Base-by-base conservation (phyloP, 2,797 vertebrate species). In the Bucorvus abyssinicus region DNA sequence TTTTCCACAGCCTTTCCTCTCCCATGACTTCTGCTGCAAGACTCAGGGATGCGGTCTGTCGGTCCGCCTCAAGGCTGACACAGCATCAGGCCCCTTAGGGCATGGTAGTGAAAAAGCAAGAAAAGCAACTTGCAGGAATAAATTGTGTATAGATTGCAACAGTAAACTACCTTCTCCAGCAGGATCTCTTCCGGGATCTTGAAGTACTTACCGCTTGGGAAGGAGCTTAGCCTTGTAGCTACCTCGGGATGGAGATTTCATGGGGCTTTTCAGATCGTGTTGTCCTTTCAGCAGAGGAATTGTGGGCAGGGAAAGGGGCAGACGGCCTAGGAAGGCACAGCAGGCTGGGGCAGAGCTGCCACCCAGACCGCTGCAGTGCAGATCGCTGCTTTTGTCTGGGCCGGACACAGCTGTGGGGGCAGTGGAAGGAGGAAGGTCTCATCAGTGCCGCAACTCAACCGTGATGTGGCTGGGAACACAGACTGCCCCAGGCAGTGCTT, bases 11-110 rank as follows among this genome's bases (percentile, higher is more conserved):
- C 0, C 0, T 60, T 64, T 76, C 71, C 44, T 64, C 87, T 67
- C 52, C 76, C 55, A 1, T 55, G 63, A 52, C 65, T 85, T 83
- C 38, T 34, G 78, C 73, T 73, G 74, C 45, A 75, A 84, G 69
- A 44, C 34, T 34, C 32, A 18, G 69, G 67, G 70, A 76, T 94
- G 74, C 50, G 79, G 69, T 88, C 73, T 64, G 34, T 40, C 67
- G 83, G 63, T 79, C 74, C 84, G 82, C 77, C 83, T 87, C 36
- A 30, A 56, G 67, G 79, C 87, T 95, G 91, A 81, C 76, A 57
- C 53, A 70, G 75, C 75, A 71, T 49, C 87, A 60, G n/a, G 57
- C 15, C 40, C 44, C 60, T 76, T 50, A 80, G 71, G 81, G 44
- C 61, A 71, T 5, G 4, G n/a, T 61, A 56, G 34, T 9, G 50